phyloP scores from a whole-genome alignment of 2,797 vertebrate genomes.

The Caiman crocodilus region DNA sequence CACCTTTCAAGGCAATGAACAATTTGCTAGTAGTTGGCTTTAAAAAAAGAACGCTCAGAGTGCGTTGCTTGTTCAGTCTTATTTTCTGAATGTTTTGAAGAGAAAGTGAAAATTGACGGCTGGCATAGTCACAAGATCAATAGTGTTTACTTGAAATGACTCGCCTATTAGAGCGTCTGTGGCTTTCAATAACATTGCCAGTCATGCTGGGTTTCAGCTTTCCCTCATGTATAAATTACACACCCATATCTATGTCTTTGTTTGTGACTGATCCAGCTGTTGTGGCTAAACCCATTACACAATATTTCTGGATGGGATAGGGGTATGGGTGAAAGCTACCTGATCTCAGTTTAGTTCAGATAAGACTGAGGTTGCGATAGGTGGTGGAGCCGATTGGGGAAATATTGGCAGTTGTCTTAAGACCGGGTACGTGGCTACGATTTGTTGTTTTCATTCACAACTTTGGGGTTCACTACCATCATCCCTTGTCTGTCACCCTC shows the following conservation, averaged over 20 bases:
- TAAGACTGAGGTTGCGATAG: not conserved
- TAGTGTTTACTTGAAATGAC: slow-evolving; percentile 61
- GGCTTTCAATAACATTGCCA: slow-evolving; percentile 65
- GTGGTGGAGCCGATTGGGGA: accelerated
- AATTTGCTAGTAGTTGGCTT: slow-evolving; percentile 29
- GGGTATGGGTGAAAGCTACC: not conserved
- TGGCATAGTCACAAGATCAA: slow-evolving; percentile 61
- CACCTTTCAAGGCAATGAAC: not conserved
- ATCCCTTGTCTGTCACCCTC: accelerated
- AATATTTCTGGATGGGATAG: not conserved
- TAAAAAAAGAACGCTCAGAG: slow-evolving; percentile 11
- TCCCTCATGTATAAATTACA: slow-evolving; percentile 57
- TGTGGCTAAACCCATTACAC: not conserved
- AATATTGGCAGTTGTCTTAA: not conserved
- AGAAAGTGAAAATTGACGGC: slow-evolving; percentile 64
- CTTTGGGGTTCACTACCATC: not conserved
- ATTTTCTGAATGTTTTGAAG: slow-evolving; percentile 65
- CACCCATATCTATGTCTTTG: not conserved
- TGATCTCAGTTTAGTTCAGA: not conserved
- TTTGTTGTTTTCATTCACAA: not conserved
- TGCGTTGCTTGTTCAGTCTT: slow-evolving; percentile 38
- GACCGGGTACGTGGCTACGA: not conserved
- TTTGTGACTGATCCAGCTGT: not conserved
- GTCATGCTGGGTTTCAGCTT: slow-evolving; percentile 57
- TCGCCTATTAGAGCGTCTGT: slow-evolving; percentile 65